Percentiles rank a stretch among this genome's conserved stretches.
These are phyloP conservation scores for Gyps fulvus DNA, from an alignment of 2,113 vertebrate species.

Conservation along the genomic window DNA sequence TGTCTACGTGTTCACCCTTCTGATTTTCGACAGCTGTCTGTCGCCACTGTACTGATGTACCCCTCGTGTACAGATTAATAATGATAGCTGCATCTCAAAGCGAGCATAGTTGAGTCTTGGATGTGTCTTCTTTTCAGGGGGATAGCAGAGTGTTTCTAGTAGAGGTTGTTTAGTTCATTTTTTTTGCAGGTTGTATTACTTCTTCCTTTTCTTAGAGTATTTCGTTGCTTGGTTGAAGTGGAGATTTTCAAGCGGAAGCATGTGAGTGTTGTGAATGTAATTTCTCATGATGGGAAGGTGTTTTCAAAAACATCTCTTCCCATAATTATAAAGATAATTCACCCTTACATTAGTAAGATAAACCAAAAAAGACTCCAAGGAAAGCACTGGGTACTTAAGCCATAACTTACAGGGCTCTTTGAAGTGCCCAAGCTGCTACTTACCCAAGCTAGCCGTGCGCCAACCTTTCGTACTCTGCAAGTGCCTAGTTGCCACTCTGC, in stretches of 20 bases:
- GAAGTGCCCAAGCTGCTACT: background rate
- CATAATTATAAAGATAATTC: background rate
- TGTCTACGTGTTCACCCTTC: background rate
- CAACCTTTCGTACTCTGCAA: background rate
- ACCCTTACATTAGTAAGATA: background rate
- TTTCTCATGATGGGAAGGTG: background rate
- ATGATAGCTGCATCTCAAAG: background rate
- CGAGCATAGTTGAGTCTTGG: background rate
- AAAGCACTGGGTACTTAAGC: background rate
- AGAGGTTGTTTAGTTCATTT: background rate
- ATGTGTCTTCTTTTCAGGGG: background rate
- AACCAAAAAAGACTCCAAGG: background rate
- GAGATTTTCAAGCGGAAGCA: accelerated
- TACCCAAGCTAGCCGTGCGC: background rate
- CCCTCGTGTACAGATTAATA: background rate
- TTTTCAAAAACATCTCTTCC: background rate
- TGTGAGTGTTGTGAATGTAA: background rate
- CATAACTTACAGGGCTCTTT: background rate
- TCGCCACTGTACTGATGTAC: background rate
- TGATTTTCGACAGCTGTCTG: background rate
- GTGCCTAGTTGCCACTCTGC: background rate
- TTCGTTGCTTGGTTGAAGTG: background rate
- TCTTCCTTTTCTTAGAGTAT: background rate
- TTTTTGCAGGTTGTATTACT: background rate
- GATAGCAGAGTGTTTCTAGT: background rate